phyloP scores from a whole-genome alignment of 1,140 invertebrate species.

The Papilio xuthus region DNA sequence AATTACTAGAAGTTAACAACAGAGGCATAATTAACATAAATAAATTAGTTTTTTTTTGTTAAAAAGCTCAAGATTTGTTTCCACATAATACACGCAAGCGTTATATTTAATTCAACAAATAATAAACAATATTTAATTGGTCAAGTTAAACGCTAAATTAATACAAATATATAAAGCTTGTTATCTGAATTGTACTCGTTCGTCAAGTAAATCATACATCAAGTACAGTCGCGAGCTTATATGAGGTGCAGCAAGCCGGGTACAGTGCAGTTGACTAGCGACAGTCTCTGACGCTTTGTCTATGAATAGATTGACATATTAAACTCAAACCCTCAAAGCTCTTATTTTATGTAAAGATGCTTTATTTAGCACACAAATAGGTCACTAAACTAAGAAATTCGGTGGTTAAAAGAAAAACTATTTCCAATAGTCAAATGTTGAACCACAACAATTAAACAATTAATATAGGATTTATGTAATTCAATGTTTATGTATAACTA shows the following conservation, averaged over 20 bases:
- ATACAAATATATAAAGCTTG: constrained; percentile 40
- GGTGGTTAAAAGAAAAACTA: neutral
- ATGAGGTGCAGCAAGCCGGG: constrained; percentile 49
- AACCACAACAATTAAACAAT: neutral
- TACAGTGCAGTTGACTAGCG: constrained; percentile 39
- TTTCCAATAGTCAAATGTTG: neutral
- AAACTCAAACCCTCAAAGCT: neutral
- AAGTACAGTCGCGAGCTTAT: constrained; percentile 65
- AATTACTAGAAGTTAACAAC: too few relatives aligned
- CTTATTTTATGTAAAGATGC: neutral
- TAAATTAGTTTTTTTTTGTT: too few relatives aligned
- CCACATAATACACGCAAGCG: too few relatives aligned
- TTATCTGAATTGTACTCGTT: constrained; percentile 55
- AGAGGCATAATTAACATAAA: too few relatives aligned
- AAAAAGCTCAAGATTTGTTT: too few relatives aligned
- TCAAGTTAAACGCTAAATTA: neutral
- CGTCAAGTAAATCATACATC: constrained; percentile 65
- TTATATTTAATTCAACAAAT: constrained; percentile 6
- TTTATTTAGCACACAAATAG: neutral
- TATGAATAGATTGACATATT: constrained; percentile 7
- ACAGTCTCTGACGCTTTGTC: neutral
- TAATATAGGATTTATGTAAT: neutral
- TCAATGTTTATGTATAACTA: too few relatives aligned
- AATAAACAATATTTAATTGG: too few relatives aligned
- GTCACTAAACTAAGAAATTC: neutral